phyloP scores from a whole-genome alignment of 2,888 invertebrate genomes.

The Pandemis cinnamomeana region DNA sequence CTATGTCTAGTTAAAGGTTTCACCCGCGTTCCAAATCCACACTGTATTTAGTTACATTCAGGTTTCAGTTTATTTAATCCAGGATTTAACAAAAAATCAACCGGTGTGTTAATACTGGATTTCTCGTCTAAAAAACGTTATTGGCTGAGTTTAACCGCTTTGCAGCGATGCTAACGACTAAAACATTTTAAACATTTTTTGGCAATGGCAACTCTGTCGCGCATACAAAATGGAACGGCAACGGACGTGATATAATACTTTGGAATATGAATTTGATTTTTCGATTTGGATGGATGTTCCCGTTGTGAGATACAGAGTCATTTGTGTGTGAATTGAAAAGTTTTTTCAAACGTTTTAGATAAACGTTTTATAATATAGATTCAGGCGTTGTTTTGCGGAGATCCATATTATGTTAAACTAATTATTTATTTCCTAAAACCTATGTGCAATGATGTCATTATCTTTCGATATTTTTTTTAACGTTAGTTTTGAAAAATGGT shows the following conservation, averaged over 20 bases:
- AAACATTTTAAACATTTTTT: conserved; percentile 3
- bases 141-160: not conserved
- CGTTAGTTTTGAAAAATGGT: no score
- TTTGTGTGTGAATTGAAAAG: not conserved
- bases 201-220: conserved; percentile 5
- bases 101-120: not conserved
- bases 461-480: no score
- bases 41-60: no score
- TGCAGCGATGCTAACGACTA: not conserved
- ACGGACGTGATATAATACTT: conserved; percentile 5
- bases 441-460: no score
- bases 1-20: no score
- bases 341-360: not conserved
- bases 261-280: conserved; percentile 1
- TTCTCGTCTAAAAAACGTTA: conserved; percentile 3
- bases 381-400: no score
- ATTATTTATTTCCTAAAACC: no score
- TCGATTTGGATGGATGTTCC: not conserved
- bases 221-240: conserved; percentile 4
- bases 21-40: no score
- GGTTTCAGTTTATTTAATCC: not conserved
- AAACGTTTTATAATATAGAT: not conserved
- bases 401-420: no score
- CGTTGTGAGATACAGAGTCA: not conserved
- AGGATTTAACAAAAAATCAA: not conserved